Base-by-base conservation (phyloP, 2,888 invertebrate species). In the Drosophila percnosoma region DNA sequence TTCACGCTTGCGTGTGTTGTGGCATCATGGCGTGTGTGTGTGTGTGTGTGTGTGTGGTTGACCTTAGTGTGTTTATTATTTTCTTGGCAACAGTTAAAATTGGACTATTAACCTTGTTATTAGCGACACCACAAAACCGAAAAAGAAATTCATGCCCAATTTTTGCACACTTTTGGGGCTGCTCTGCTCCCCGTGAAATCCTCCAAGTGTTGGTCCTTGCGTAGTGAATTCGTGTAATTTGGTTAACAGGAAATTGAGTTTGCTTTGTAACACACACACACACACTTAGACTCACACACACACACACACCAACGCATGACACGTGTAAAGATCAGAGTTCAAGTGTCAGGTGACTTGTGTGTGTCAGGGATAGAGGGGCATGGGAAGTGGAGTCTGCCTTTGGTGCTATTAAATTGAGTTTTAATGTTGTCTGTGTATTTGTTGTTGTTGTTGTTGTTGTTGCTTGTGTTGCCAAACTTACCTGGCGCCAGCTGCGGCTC, bases 401-500 rank as follows among this genome's bases (percentile, higher is more conserved):
- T 62, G 67, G 73, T 81, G 76, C 68, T 63, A 55, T 72, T 62
- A 68, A 77, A 74, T 75, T 68, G 57, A 70, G 60, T 72, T 79
- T 64, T 58, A 58, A 53, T 74, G 48, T 57, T 40, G 55, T 68
- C 48, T 69, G 55, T 55, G n/a, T 38, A 38, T 8, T 55, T n/a
- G 38, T 36, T 24, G 21, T 53, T 18, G 18, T 10, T 51, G 27
- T 10, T 51, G 8, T 13, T 52, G 15, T 64, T 72, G 66, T 55
- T 65, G 61, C 61, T 49, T 24, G 70, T 34, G 66, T 27, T 29
- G 29, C 13, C 29, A 57, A 62, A 80, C 86, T 95, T 95, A 98
- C 98, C 97, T 94, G 97, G 97, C 84, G 97, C 95, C 92, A 97
- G 95, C 91, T 96, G 95, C 18, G 99, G 99, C 83, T 97, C 97